Evolutionary conservation across 2,113 vertebrate species (phyloP).

Genomic region (Rutilus rutilus): DNA sequence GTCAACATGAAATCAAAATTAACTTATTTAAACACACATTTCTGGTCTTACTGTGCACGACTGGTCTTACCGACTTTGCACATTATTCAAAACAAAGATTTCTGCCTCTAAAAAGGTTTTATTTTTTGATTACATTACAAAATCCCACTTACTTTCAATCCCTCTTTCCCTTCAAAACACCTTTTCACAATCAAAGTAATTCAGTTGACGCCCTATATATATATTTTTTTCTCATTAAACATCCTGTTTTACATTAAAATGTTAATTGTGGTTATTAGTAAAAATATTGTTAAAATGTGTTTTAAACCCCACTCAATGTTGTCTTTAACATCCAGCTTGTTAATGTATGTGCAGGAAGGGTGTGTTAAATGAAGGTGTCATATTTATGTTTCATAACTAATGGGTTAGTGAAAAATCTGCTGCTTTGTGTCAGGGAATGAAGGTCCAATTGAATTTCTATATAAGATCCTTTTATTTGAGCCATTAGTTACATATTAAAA

Average conservation of each 20-base stretch:
- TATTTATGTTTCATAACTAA: constrained; percentile 1
- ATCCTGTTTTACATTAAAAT: background rate
- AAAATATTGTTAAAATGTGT: background rate
- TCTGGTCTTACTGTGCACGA: background rate
- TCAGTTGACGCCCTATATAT: background rate
- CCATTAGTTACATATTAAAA: background rate
- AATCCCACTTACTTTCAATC: background rate
- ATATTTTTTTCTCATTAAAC: background rate
- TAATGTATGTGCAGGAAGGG: background rate
- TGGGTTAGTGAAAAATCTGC: background rate
- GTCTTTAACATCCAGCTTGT: constrained; percentile 2
- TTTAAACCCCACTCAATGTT: background rate
- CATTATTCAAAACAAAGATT: background rate
- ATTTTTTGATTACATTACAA: background rate
- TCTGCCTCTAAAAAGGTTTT: background rate
- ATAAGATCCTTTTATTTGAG: background rate
- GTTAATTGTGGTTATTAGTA: background rate
- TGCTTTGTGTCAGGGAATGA: background rate
- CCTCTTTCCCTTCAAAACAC: background rate
- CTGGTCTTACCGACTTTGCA: background rate
- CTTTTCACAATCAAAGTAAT: background rate
- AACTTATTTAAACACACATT: background rate
- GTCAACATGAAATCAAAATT: background rate
- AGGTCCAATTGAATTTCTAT: background rate
- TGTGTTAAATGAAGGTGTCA: constrained; percentile 2